phyloP scores from a whole-genome alignment of 2,797 vertebrate species.

The Margarornis squamiger region DNA sequence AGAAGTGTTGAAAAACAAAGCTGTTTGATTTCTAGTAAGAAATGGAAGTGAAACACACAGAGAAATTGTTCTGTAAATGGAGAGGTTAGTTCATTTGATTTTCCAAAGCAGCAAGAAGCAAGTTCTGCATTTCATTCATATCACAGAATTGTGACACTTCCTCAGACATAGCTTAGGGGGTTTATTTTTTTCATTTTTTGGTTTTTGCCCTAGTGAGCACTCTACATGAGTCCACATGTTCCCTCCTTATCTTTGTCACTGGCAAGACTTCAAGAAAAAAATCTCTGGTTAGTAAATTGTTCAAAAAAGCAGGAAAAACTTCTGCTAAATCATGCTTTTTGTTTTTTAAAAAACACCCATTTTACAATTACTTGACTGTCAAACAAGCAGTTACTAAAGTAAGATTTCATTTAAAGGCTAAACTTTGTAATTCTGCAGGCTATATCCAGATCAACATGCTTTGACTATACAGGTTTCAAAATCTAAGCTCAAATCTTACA shows the following conservation, averaged over 20 bases:
- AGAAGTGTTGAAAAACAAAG: conserved; percentile 12
- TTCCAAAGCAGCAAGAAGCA: not conserved
- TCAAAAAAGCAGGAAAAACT: not conserved
- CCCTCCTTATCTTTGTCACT: conserved; percentile 22
- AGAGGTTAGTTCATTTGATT: not conserved
- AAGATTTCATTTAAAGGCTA: not conserved
- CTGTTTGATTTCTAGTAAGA: not conserved
- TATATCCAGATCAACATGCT: not conserved
- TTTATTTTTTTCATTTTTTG: not conserved
- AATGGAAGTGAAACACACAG: not conserved
- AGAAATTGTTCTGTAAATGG: not conserved
- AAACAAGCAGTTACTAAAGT: not conserved
- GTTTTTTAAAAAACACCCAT: not conserved
- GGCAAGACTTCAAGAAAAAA: conserved; percentile 14
- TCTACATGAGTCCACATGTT: not conserved
- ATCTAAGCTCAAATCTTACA: not conserved
- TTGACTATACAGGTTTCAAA: not conserved
- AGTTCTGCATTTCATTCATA: not conserved
- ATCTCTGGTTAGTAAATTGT: not conserved
- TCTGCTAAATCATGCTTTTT: not conserved
- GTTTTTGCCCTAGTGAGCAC: not conserved
- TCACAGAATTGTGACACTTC: conserved; percentile 31
- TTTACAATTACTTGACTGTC: not conserved
- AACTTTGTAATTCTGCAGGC: not conserved
- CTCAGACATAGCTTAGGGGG: not conserved